Conservation (phyloP, 1,140 invertebrate genomes). For the Panagrolaimus sp. region DNA sequence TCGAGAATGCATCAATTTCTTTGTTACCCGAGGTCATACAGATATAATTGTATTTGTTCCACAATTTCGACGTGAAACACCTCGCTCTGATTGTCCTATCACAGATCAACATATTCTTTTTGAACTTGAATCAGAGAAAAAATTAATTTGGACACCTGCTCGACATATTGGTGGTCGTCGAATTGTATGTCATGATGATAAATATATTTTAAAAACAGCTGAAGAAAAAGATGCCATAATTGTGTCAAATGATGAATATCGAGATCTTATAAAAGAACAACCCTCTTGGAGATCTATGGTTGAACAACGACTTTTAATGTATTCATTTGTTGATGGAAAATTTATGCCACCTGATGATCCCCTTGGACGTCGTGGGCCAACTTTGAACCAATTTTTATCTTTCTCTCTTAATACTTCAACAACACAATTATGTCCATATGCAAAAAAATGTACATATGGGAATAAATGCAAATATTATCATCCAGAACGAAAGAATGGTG, state of each 20-base stretch:
- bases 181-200: conserved; percentile 90
- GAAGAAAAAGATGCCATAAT: conserved; percentile 83
- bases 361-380: conserved; percentile 80
- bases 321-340: conserved; percentile 85
- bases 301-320: conserved; percentile 84
- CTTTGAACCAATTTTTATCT: conserved; percentile 77
- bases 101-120: conserved; percentile 72
- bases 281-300: conserved; percentile 79
- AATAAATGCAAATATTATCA: conserved; percentile 79
- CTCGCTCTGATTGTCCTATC: conserved; percentile 77
- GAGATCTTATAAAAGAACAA: conserved; percentile 79
- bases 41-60: conserved; percentile 95
- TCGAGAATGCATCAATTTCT: conserved; percentile 85
- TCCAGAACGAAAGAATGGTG: conserved; percentile 49
- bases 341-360: conserved; percentile 98
- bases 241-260: conserved; percentile 92
- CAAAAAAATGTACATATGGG: conserved; percentile 94
- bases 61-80: conserved; percentile 78
- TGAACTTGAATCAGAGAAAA: conserved; percentile 77
- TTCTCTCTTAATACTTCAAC: conserved; percentile 58
- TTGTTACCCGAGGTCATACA: conserved; percentile 75
- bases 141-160: conserved; percentile 87
- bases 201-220: conserved; percentile 85
- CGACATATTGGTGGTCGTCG: conserved; percentile 75
- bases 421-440: conserved; percentile 80